Percentiles rank a stretch among this genome's conserved stretches.
Conservation (phyloP, 2,113 vertebrate genomes). For the Solenodon paradoxus region DNA sequence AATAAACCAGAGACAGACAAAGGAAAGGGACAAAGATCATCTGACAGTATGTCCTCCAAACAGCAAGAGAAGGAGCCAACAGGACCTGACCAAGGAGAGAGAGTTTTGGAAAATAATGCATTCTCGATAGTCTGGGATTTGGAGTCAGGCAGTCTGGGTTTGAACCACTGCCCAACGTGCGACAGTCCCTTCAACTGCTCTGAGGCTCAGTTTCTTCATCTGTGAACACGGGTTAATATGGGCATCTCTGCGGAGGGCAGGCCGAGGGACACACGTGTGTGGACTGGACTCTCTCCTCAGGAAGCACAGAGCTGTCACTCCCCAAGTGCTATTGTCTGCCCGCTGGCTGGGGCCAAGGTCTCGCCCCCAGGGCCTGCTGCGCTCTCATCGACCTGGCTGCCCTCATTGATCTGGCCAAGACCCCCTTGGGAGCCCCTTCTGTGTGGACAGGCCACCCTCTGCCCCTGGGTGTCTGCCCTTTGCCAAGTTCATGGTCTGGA, state of each 20-base stretch:
- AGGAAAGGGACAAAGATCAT: neutral
- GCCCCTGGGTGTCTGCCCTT: conserved; percentile 65
- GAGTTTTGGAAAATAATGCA: neutral
- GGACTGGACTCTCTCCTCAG: neutral
- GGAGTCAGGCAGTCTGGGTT: neutral
- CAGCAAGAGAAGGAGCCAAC: neutral
- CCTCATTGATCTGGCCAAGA: conserved; percentile 56
- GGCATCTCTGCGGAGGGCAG: neutral
- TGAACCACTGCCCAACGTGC: neutral
- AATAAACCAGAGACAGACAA: neutral
- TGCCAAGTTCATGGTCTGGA: conserved; percentile 77
- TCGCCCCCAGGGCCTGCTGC: conserved; percentile 50
- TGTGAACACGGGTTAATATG: neutral
- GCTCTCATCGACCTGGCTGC: conserved; percentile 19
- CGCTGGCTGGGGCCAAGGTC: neutral
- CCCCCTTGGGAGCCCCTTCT: conserved; percentile 8
- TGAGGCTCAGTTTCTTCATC: neutral
- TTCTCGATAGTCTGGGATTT: neutral
- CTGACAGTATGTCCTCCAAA: neutral
- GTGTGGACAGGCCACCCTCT: conserved; percentile 1
- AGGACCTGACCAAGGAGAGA: neutral
- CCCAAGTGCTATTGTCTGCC: rapidly evolving
- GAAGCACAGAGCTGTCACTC: neutral
- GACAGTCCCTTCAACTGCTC: neutral
- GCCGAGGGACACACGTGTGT: rapidly evolving